Conservation (phyloP, 1,140 invertebrate species). For the Platyscapa corneri region DNA sequence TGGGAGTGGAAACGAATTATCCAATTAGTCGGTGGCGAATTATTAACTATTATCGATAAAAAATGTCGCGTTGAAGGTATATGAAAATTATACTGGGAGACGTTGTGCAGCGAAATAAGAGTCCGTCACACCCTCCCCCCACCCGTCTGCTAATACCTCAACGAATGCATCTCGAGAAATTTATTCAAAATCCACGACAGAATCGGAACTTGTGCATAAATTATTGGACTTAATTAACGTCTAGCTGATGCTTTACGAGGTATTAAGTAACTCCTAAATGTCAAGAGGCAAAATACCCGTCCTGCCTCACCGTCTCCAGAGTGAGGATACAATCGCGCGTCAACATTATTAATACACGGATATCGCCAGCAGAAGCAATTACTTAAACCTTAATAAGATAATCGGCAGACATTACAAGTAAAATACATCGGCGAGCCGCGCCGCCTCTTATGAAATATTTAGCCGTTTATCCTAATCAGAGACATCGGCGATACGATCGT, state of each 20-base stretch:
- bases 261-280: constrained; percentile 20
- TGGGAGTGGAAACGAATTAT: too few relatives aligned
- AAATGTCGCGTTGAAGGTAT: too few relatives aligned
- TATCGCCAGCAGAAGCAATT: neutral
- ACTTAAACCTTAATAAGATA: neutral
- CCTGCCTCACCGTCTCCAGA: neutral
- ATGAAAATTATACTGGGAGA: too few relatives aligned
- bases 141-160: too few relatives aligned
- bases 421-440: neutral
- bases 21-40: too few relatives aligned
- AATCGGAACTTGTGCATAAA: constrained; percentile 30
- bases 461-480: neutral
- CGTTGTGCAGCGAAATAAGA: too few relatives aligned
- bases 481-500: neutral
- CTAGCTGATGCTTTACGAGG: constrained; percentile 7
- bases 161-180: neutral
- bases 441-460: neutral
- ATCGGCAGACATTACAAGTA: neutral
- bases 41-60: too few relatives aligned
- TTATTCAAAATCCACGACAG: neutral
- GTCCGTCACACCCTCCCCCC: too few relatives aligned
- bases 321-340: neutral
- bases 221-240: constrained; percentile 31
- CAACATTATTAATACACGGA: neutral
- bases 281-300: neutral